phyloP scores from a whole-genome alignment of 2,113 vertebrate species.

The Pedionomus torquatus region DNA sequence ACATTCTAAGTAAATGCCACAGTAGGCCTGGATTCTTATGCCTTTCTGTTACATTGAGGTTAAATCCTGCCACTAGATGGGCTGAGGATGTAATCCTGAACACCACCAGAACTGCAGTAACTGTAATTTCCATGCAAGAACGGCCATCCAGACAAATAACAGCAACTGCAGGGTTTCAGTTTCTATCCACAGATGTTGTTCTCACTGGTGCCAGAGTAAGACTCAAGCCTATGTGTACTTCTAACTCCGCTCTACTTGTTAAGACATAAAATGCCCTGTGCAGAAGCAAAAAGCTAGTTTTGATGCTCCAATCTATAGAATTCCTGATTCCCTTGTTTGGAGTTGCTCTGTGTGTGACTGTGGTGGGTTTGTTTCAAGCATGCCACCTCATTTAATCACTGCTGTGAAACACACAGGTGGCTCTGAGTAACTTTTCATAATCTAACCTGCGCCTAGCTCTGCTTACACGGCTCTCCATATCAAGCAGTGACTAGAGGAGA shows the following conservation, averaged over 20 bases:
- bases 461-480: neutral
- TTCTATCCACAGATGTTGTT: neutral
- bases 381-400: neutral
- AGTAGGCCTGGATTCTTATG: neutral
- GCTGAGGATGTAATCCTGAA: neutral
- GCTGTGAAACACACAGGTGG: neutral
- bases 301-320: neutral
- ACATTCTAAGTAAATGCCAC: neutral
- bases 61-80: neutral
- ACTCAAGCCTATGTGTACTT: rapidly evolving
- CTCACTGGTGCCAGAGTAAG: neutral
- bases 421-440: neutral
- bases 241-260: neutral
- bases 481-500: neutral
- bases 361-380: neutral
- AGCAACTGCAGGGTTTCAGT: neutral
- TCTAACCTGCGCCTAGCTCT: neutral
- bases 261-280: neutral
- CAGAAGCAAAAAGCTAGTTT: neutral
- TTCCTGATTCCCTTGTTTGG: too few relatives aligned
- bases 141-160: too few relatives aligned
- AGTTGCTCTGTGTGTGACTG: too few relatives aligned
- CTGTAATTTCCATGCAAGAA: neutral
- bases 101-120: neutral
- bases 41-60: neutral